Base-by-base conservation (phyloP, 2,888 invertebrate genomes). In the Erebia aethiops region DNA sequence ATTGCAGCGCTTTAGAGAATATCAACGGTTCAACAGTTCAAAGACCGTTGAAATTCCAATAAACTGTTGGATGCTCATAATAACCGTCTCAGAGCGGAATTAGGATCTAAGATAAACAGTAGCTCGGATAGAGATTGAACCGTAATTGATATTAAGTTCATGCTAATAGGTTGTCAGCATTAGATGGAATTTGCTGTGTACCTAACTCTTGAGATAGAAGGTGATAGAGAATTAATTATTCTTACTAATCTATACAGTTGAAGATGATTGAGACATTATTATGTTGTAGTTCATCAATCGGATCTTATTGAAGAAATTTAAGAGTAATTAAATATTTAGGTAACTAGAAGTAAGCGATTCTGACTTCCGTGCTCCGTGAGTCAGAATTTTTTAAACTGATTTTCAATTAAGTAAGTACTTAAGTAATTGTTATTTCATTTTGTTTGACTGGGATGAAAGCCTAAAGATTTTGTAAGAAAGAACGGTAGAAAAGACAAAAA, bases 131-230 rank as follows among this genome's bases (percentile, higher is more conserved):
- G 61, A 16, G 46, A 62, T 62, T 43, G 46, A 49, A 49, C 14
- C 62, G 14, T 62, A 62, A 49, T 62, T 21, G 62, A 46, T 62
- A 62, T 62, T 62, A 49, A 46, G 18, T 49, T 62, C 46, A 62
- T 62, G 62, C 62, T 62, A 62, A 62, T 62, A 49, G 62, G 7
- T 62, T 62, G 61, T 62, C 49, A 49, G 62, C 46, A 14, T 62
- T 62, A 21, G 62, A 16, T 1, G 21, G 46, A 49, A 49, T 61
- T 61, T 46, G 13, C 43, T 43, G 18, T 41, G 61, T 54, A 54
- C 54, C 14, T 60, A 41, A 10, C 58, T 14, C 43, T 61, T 18
- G 18, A 61, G 43, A 46, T 43, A 46, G 18, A 18, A 43, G 16
- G 41, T 41, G 58, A n/a, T 43, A 43, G 60, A 60, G n/a, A 60